Conservation (phyloP, 1,140 invertebrate species). For the Caenorhabditis latens region DNA sequence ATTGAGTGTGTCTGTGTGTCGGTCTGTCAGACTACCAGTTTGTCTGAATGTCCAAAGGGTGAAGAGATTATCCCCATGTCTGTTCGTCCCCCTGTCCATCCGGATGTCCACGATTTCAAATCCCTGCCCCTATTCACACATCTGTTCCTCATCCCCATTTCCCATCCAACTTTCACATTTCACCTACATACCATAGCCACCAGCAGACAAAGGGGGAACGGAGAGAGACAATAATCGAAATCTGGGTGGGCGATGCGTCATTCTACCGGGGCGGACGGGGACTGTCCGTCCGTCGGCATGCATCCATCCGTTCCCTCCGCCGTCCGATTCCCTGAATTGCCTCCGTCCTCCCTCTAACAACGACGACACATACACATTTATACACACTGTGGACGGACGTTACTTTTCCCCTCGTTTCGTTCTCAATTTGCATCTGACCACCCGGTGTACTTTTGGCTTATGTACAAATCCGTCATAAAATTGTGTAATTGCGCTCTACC, state of each 20-base stretch:
- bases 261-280: background rate
- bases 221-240: conserved; percentile 18
- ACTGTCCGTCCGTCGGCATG: background rate
- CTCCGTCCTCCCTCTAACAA: background rate
- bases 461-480: no score
- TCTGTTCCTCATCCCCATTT: background rate
- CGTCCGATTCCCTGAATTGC: background rate
- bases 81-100: no score
- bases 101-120: background rate
- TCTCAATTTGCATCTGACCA: conserved; percentile 4
- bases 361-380: background rate
- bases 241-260: background rate
- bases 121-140: background rate
- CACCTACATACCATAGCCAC: background rate
- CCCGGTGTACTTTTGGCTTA: background rate
- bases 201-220: background rate
- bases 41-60: no score
- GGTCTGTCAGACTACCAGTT: no score
- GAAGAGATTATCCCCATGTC: no score
- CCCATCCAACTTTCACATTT: background rate
- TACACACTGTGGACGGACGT: background rate
- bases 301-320: conserved; percentile 10
- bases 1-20: no score
- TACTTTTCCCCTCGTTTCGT: background rate
- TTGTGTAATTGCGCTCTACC: no score